Base-by-base conservation (phyloP, 2,888 invertebrate species). In the Dendrolimus pini region DNA sequence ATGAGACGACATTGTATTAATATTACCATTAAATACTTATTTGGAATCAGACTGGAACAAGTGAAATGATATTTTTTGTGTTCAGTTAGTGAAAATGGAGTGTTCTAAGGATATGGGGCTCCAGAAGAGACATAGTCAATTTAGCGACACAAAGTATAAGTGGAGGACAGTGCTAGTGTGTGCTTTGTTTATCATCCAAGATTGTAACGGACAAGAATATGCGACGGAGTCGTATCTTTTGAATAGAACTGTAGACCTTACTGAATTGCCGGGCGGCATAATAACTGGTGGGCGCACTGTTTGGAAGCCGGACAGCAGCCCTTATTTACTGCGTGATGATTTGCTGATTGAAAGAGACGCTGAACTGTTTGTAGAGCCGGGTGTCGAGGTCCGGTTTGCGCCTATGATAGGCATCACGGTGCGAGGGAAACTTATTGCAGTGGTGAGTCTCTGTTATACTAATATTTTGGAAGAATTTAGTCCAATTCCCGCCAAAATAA, bases 381-480 rank as follows among this genome's bases (percentile, higher is more conserved):
- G 99, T 41, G 97, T 98, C 0, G 95, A 95, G 72, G 89, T 99
- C 58, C 93, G 95, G 69, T 98, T 99, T 83, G 95, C 96, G 7
- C 96, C 98, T 2, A 97, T 97, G 89, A 94, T 96, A 70, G 99
- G 99, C 63, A 94, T 99, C 76, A 98, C 97, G 41, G 96, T 99
- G 55, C 93, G 96, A 74, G 99, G 99, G 69, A 93, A 95, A 66
- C 91, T 99, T 42, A 93, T 94, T 60, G 98, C 98, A 58, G 93
- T 96, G 93, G 99, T 99, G 92, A 94, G 94, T 92, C 60, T 41
- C 55, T 41, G n/a, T 53, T 47, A 30, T 30, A 3, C 30, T 30
- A 6, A 3, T 30, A 30, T 30, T 30, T 30, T 30, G 6, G 30
- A 30, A 3, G 30, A 6, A 30, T 30, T 30, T 30, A 30, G 30